These are phyloP conservation scores for Aphelocoma coerulescens DNA, from an alignment of 2,113 vertebrate genomes.

Conservation along the genomic window DNA sequence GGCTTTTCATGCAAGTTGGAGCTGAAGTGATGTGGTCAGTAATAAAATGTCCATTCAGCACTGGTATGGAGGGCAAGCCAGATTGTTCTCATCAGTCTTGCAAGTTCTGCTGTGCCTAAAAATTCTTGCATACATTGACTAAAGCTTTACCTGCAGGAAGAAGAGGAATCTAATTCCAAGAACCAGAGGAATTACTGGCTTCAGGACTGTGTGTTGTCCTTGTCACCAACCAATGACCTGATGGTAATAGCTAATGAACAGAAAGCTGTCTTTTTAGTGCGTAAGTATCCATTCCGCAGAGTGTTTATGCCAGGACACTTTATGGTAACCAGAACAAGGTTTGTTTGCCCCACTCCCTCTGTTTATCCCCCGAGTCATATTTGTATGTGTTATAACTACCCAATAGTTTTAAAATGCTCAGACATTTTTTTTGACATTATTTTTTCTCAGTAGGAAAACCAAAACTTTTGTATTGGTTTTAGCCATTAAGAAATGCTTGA, in stretches of 20 bases:
- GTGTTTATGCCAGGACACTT: not conserved
- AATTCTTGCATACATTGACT: not conserved
- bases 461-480: not conserved
- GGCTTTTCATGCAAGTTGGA: not conserved
- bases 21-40: not conserved
- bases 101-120: not conserved
- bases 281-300: constrained; percentile 65
- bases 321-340: not conserved
- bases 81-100: not conserved
- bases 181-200: constrained; percentile 82
- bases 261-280: constrained; percentile 90
- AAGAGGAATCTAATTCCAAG: constrained; percentile 68
- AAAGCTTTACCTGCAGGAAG: constrained; percentile 63
- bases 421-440: not conserved
- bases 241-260: constrained; percentile 91
- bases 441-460: not conserved
- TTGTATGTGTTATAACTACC: not conserved
- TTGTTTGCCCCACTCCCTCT: not conserved
- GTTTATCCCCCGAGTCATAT: not conserved
- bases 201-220: constrained; percentile 88
- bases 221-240: constrained; percentile 93
- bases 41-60: not conserved
- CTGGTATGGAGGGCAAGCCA: not conserved
- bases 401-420: not conserved
- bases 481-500: not conserved